A percentile compares a stretch with the other conserved stretches of the same genome.
Conservation (phyloP, 2,113 vertebrate species). For the Pungitius pungitius region DNA sequence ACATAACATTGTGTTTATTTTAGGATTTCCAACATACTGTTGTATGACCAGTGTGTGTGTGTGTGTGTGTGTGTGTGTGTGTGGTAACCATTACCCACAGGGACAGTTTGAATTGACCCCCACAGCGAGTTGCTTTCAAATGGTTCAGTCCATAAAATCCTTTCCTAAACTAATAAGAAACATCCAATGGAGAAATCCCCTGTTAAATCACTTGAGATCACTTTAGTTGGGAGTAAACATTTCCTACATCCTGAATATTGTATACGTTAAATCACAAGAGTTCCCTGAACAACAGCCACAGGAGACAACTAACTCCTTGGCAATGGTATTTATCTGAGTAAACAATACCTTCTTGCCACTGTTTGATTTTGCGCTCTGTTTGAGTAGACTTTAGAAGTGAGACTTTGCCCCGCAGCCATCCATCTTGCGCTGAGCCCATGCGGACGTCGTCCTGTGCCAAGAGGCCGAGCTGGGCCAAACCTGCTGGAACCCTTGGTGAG, state of each 20-base stretch:
- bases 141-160: constrained; percentile 64
- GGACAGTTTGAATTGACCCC: constrained; percentile 46
- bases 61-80: background rate
- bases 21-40: background rate
- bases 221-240: constrained; percentile 50
- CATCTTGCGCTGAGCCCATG: constrained; percentile 65
- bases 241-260: constrained; percentile 43
- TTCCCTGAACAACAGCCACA: constrained; percentile 15
- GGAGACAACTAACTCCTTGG: background rate
- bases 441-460: constrained; percentile 71
- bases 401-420: constrained; percentile 67
- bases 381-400: constrained; percentile 61
- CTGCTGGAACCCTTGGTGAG: constrained; percentile 66
- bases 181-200: constrained; percentile 47
- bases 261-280: constrained; percentile 16
- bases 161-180: constrained; percentile 65
- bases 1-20: background rate
- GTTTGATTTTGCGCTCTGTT: constrained; percentile 39
- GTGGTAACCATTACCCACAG: constrained; percentile 13
- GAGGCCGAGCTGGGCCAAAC: constrained; percentile 58
- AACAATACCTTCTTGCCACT: constrained; percentile 25
- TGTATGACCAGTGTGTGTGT: background rate
- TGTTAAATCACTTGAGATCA: constrained; percentile 64
- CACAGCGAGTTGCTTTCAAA: constrained; percentile 43
- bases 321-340: constrained; percentile 32